Percentiles rank a stretch among this genome's conserved stretches.
These are phyloP conservation scores for Labrus mixtus DNA, from an alignment of 2,113 vertebrate species.

Conservation along the genomic window DNA sequence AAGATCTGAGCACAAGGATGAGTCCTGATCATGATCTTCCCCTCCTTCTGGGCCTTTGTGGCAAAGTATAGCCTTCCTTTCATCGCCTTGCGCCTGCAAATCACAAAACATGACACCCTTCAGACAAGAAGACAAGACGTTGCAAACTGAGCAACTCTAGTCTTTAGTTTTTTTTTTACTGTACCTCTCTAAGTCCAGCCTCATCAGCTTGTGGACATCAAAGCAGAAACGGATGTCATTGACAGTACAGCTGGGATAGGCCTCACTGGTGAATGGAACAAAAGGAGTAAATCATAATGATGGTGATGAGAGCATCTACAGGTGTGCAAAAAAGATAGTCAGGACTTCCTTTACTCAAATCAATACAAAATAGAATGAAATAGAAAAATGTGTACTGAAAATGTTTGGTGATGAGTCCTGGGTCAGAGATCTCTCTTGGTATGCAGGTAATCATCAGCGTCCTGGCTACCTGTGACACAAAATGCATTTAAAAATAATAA, in stretches of 20 bases:
- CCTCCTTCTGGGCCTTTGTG: slow-evolving; percentile 91
- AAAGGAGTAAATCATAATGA: slow-evolving; percentile 2
- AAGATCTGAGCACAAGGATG: slow-evolving; percentile 93
- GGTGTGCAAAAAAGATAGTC: background rate
- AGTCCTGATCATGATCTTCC: slow-evolving; percentile 93
- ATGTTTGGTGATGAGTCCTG: slow-evolving; percentile 93
- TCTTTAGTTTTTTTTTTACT: background rate
- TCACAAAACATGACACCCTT: slow-evolving; percentile 22
- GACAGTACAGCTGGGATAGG: slow-evolving; percentile 94
- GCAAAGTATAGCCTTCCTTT: slow-evolving; percentile 94
- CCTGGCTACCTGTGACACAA: slow-evolving; percentile 86
- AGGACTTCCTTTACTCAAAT: background rate
- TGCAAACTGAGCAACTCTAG: background rate
- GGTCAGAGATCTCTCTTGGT: slow-evolving; percentile 92
- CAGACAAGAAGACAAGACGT: slow-evolving; percentile 13
- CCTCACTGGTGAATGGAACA: slow-evolving; percentile 85
- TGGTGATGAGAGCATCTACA: background rate
- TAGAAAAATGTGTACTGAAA: slow-evolving; percentile 90
- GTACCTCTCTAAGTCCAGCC: slow-evolving; percentile 93
- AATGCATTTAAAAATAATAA: slow-evolving; percentile 2
- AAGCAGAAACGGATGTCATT: slow-evolving; percentile 96
- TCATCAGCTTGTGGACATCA: slow-evolving; percentile 91
- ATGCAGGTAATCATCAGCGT: slow-evolving; percentile 95
- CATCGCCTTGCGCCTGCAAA: slow-evolving; percentile 94
- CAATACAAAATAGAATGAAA: slow-evolving; percentile 17